Evolutionary conservation across 2,113 vertebrate genomes (phyloP), one percentile per base, ranked within the genome.

Genomic region (Odocoileus virginianus): DNA sequence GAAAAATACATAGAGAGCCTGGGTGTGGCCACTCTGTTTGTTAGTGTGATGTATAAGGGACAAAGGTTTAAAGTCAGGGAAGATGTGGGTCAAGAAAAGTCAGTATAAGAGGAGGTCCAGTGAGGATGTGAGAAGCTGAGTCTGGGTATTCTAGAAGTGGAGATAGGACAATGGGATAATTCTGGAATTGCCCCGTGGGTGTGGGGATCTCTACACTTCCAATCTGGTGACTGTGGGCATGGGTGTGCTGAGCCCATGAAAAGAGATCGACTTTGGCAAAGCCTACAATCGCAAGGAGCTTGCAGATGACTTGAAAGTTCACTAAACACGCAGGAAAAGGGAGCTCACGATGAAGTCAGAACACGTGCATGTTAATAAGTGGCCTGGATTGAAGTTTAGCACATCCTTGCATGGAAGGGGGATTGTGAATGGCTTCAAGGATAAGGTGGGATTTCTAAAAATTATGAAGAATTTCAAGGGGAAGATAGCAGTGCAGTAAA

Each of bases 11-110:
- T 16, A 96, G 74, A 93, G 28, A 97, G 94, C 96, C 92, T 98
- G 97, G 71, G 91, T 93, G 87, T 93, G 94, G 67, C 19, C 96
- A 95, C 97, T 97, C 67, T 98, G 97, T 98, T 52, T 97, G 88
- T 91, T 95, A 95, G 89, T 96, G 10, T 97, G 94, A 87, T 98
- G 97, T 97, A 97, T 97, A 94, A 93, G 81, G 67, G 61, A 36
- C n/a, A 92, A 92, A 92, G 81, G 5, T 58, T 43, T 61, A 28
- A 76, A 52, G 40, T 89, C 11, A 50, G 71, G 57, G 15, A 89
- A 89, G 60, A 7, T 76, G 3, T 47, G 71, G 85, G 45, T 52
- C 16, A 36, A 94, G 30, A 52, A 55, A 85, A 76, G 21, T 76
- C 15, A 55, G 3, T 43, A n/a, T 16, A 71, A 88, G n/a, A 85